These are phyloP conservation scores for Drosophila lacicola DNA, from an alignment of 2,888 invertebrate genomes.

Conservation along the genomic window DNA sequence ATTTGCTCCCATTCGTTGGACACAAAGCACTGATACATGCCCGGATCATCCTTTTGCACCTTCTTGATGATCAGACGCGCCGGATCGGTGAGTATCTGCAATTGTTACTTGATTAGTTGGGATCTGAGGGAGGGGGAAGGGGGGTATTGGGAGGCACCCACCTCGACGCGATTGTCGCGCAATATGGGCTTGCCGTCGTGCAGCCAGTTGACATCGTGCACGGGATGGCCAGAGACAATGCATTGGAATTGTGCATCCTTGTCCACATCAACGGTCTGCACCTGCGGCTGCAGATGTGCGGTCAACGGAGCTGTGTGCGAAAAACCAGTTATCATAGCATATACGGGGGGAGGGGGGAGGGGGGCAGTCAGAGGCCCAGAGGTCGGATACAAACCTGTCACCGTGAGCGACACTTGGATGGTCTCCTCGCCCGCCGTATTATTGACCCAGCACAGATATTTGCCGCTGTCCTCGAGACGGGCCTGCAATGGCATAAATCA, in stretches of 20 bases:
- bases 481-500: constrained; percentile 79
- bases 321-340: too few relatives aligned
- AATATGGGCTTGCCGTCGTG: constrained; percentile 90
- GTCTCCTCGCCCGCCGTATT: constrained; percentile 94
- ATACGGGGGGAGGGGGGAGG: too few relatives aligned
- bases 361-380: too few relatives aligned
- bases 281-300: constrained; percentile 92
- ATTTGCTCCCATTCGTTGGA: constrained; percentile 94
- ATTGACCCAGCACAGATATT: constrained; percentile 95
- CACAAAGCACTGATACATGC: constrained; percentile 96
- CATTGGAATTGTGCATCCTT: constrained; percentile 94
- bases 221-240: constrained; percentile 94
- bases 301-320: constrained; percentile 89
- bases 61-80: constrained; percentile 88
- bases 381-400: constrained; percentile 87
- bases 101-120: background rate
- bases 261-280: constrained; percentile 92
- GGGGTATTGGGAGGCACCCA: constrained; percentile 75
- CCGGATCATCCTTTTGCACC: constrained; percentile 92
- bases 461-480: constrained; percentile 92
- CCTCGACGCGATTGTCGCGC: constrained; percentile 87
- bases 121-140: background rate
- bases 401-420: constrained; percentile 90
- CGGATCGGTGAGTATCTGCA: constrained; percentile 84
- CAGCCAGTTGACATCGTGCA: constrained; percentile 91